Percentiles rank a stretch among this genome's conserved stretches.
Evolutionary conservation across 23 tunicate species (phyloP).

Genomic region (Styela plicata): DNA sequence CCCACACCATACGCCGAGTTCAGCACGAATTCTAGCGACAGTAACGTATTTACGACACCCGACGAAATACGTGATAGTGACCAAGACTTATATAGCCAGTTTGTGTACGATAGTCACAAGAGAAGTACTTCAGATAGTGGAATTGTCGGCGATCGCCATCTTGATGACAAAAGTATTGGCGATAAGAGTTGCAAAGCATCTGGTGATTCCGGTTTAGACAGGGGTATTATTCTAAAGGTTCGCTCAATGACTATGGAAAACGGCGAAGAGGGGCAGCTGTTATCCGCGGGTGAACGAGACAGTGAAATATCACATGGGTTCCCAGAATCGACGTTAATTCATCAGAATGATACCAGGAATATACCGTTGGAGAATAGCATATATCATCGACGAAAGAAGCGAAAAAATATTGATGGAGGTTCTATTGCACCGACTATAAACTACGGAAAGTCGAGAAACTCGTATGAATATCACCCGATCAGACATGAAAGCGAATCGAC

Average conservation of each 20-base stretch:
- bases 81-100: neutral
- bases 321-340: neutral
- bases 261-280: constrained; percentile 13
- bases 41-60: neutral
- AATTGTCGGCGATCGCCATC: neutral
- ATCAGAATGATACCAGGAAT: constrained; percentile 8
- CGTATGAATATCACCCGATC: constrained; percentile 23
- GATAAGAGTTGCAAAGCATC: neutral
- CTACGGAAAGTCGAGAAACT: neutral
- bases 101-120: neutral
- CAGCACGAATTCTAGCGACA: neutral
- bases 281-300: neutral
- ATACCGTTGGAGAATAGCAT: neutral
- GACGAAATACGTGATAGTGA: neutral
- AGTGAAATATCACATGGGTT: neutral
- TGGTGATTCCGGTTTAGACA: neutral
- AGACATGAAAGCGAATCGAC: constrained; percentile 26
- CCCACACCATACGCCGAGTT: neutral
- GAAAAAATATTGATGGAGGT: neutral
- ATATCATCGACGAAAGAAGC: neutral
- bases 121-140: constrained; percentile 21
- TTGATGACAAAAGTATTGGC: neutral
- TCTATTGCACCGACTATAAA: neutral
- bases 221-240: neutral
- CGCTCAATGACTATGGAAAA: constrained; percentile 9